phyloP scores from a whole-genome alignment of 64 coral and sea anemone genomes.

The Exaiptasia diaphana region DNA sequence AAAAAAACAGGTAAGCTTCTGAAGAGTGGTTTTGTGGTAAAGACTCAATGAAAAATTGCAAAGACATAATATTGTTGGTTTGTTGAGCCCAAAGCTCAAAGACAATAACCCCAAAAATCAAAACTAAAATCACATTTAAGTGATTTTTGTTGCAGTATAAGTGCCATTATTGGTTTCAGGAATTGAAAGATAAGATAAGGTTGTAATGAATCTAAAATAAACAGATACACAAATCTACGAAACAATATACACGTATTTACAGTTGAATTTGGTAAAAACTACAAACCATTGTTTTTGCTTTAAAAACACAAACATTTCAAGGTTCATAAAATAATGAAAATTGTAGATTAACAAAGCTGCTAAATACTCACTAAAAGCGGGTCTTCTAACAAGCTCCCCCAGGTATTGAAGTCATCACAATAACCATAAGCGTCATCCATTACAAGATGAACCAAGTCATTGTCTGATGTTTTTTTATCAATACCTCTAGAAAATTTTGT shows the following conservation, averaged over 20 bases:
- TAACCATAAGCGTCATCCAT: conserved; percentile 11
- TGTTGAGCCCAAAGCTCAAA: no score
- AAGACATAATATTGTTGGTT: no score
- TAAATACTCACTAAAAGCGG: conserved; percentile 18
- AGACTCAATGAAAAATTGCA: no score
- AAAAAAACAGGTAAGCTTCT: no score
- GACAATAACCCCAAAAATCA: no score
- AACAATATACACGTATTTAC: neutral
- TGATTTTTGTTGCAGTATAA: no score
- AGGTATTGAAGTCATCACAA: neutral
- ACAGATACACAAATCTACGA: neutral
- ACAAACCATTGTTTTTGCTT: neutral
- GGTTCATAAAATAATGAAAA: neutral
- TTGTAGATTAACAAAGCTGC: neutral
- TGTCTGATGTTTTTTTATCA: neutral
- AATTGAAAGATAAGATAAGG: no score
- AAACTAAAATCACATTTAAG: no score
- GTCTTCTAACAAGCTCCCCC: conserved; percentile 1
- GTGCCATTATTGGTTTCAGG: no score
- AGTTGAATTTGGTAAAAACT: neutral
- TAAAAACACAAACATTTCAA: neutral
- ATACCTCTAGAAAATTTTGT: neutral
- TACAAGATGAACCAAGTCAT: neutral
- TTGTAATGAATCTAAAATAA: neutral
- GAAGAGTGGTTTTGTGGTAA: no score